Evolutionary conservation across 2,113 vertebrate genomes (phyloP).

Genomic region (Epinephelus fuscoguttatus): DNA sequence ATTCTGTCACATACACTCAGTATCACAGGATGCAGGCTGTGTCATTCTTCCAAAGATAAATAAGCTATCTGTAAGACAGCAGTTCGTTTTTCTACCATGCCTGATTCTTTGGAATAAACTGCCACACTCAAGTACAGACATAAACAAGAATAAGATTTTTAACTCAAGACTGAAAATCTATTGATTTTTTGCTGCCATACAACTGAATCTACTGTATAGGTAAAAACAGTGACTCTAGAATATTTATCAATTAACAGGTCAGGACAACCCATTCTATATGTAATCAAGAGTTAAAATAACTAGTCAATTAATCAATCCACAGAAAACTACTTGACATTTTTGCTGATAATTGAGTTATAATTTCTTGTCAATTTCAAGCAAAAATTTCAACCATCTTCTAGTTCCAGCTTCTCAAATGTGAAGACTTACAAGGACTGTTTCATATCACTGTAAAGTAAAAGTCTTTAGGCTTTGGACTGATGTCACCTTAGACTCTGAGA

Average conservation of each 20-base stretch:
- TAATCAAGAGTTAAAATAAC: background rate
- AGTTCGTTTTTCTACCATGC: background rate
- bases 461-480: background rate
- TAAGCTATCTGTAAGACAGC: slow-evolving; percentile 13
- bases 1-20: slow-evolving; percentile 6
- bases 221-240: background rate
- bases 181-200: background rate
- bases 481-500: background rate
- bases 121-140: background rate
- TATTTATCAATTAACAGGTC: background rate
- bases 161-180: background rate
- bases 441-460: background rate
- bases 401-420: background rate
- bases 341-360: background rate
- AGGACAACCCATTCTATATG: background rate
- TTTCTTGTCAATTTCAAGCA: background rate
- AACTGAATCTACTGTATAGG: background rate
- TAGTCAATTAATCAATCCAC: too few relatives aligned
- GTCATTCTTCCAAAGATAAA: slow-evolving; percentile 22
- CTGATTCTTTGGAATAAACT: background rate
- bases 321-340: background rate
- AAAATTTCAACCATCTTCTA: background rate
- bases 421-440: background rate
- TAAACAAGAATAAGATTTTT: background rate
- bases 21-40: slow-evolving; percentile 40